Base-by-base conservation (phyloP, 2,888 invertebrate genomes). In the Odontocolon sp. region DNA sequence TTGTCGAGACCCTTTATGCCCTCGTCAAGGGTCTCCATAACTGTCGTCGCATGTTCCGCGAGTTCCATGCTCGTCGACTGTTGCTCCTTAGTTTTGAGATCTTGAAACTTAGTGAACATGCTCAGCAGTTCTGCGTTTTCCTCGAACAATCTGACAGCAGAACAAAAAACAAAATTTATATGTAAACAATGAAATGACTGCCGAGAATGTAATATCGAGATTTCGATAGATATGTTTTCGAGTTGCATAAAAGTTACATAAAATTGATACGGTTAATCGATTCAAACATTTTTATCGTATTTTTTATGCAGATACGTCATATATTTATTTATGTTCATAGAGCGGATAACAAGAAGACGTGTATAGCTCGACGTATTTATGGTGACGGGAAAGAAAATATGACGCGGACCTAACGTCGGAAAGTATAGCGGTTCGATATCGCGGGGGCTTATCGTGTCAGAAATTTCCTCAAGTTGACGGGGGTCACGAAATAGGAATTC, bases 11-110 rank as follows among this genome's bases (percentile, higher is more conserved):
- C 94, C 87, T 95, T 95, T 91, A 98, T 97, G 77, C 96, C 96
- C 87, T 97, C 96, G 88, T 97, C 97, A 77, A 98, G 91, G 0
- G 97, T 96, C 85, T 94, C 94, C 97, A 97, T 97, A 26, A 98
- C 97, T 84, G 95, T 95, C 86, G 94, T 95, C 59, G 97, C 97
- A 88, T 97, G 97, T 82, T 96, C 95, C 3, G 95, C 95, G 77
- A 98, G 91, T 90, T 96, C 96, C 92, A 95, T 94, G 71, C 96
- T 96, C 86, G 94, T 94, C 78, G 95, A 93, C 88, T 96, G 96
- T 84, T 96, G 94, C 86, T 96, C 96, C 87, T 94, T 94, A 77
- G 96, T 96, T 88, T 94, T 93, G 86, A 96, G 92, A 81, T 95
- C 94, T 74, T 94, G 94, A 89, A 97, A 96, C 91, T 95, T 96